Percentiles rank a stretch among this genome's conserved stretches.
phyloP scores from a whole-genome alignment of 2,888 invertebrate genomes.

The Tachina fera region DNA sequence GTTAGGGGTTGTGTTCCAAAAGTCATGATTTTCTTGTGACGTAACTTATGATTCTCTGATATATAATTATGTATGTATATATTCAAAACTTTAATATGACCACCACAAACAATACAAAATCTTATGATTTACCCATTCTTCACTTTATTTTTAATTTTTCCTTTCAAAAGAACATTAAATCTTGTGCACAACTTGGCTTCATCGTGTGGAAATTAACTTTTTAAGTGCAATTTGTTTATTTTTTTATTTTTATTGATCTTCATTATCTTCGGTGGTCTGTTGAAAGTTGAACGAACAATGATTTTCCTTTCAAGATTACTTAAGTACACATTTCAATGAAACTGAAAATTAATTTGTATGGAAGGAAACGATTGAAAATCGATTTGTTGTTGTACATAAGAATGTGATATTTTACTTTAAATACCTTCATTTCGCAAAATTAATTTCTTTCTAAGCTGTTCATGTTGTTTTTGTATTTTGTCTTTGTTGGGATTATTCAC shows the following conservation, averaged over 20 bases:
- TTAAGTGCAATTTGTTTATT: conserved; percentile 14
- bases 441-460: background rate
- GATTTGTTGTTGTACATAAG: conserved; percentile 37
- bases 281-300: conserved; percentile 28
- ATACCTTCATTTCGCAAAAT: background rate
- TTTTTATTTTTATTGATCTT: background rate
- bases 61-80: too few species aligned
- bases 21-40: too few species aligned
- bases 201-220: conserved; percentile 44
- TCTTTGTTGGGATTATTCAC: background rate
- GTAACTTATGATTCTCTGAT: too few species aligned
- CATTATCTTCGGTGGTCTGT: conserved; percentile 5
- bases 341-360: conserved; percentile 53
- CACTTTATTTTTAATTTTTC: background rate
- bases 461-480: background rate
- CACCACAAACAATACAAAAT: background rate
- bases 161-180: background rate
- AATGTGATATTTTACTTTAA: background rate
- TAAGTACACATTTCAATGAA: conserved; percentile 55
- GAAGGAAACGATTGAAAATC: conserved; percentile 55
- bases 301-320: conserved; percentile 61
- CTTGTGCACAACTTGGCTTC: conserved; percentile 22
- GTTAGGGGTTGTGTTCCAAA: too few species aligned
- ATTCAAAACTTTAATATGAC: too few species aligned
- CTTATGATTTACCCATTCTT: background rate